These are phyloP conservation scores for Hippocampus barbouri DNA, from an alignment of 2,113 vertebrate genomes.

Conservation along the genomic window DNA sequence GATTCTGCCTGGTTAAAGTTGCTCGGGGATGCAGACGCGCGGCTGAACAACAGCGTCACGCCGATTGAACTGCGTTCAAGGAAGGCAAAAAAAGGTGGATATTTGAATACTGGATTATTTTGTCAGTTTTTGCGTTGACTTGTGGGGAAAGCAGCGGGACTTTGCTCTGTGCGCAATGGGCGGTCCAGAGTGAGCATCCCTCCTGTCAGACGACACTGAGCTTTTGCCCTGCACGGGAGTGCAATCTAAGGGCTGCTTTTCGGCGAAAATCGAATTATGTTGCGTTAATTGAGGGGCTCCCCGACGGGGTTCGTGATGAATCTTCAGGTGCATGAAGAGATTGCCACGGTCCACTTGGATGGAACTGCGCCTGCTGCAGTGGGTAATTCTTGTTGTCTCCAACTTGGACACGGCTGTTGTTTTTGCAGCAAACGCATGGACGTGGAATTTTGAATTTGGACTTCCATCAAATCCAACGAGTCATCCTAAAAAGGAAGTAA, in stretches of 20 bases:
- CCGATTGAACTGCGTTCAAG: slow-evolving; percentile 29
- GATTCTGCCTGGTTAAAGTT: slow-evolving; percentile 71
- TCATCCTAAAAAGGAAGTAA: slow-evolving; percentile 41
- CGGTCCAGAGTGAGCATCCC: slow-evolving; percentile 47
- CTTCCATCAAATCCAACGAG: background rate
- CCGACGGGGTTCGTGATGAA: slow-evolving; percentile 26
- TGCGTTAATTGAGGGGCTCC: slow-evolving; percentile 28
- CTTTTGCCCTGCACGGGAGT: slow-evolving; percentile 7
- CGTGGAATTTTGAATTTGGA: slow-evolving; percentile 37
- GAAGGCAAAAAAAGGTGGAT: slow-evolving; percentile 28
- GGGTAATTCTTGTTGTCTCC: slow-evolving; percentile 40
- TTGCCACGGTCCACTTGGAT: slow-evolving; percentile 60
- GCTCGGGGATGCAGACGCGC: slow-evolving; percentile 58
- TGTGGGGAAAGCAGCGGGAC: slow-evolving; percentile 36
- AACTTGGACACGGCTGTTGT: slow-evolving; percentile 42
- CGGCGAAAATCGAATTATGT: slow-evolving; percentile 41
- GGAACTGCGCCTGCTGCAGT: slow-evolving; percentile 54
- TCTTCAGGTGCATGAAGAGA: slow-evolving; percentile 30
- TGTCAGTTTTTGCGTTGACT: slow-evolving; percentile 26
- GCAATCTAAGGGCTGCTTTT: slow-evolving; percentile 28
- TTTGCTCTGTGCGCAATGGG: slow-evolving; percentile 49
- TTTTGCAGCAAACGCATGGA: slow-evolving; percentile 25
- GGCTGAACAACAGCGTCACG: slow-evolving; percentile 53
- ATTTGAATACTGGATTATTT: slow-evolving; percentile 23
- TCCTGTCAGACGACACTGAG: slow-evolving; percentile 23